Conservation (phyloP, 37 sponge, comb jelly and placozoan genomes). For the Theonella swinhoei region DNA sequence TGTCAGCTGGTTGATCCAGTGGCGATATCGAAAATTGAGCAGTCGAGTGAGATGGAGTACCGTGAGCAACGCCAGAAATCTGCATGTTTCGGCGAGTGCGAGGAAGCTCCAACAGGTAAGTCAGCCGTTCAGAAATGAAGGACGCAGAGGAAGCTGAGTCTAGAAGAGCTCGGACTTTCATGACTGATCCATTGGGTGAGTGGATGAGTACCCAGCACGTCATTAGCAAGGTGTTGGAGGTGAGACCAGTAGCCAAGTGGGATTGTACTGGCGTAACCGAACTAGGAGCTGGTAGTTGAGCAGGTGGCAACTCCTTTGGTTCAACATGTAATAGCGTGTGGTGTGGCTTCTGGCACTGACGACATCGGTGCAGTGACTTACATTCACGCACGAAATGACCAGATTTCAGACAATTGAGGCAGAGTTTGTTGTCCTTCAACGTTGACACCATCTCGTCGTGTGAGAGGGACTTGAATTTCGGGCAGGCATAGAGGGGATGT, state of each 20-base stretch:
- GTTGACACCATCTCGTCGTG: conserved; percentile 16
- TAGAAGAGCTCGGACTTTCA: conserved; percentile 39
- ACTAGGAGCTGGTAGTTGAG: too few relatives aligned
- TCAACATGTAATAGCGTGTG: too few relatives aligned
- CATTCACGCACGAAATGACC: conserved; percentile 39
- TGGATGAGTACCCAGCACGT: conserved; percentile 16
- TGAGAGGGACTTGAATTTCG: conserved; percentile 35
- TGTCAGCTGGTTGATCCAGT: neutral
- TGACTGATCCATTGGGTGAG: conserved; percentile 7
- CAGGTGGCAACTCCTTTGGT: too few relatives aligned
- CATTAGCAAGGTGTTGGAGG: conserved; percentile 31
- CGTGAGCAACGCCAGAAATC: conserved; percentile 58
- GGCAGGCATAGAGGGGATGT: conserved; percentile 33
- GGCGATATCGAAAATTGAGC: neutral
- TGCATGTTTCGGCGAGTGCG: too few relatives aligned
- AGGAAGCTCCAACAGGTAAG: too few relatives aligned
- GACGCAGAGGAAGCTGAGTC: too few relatives aligned
- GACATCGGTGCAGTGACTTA: conserved; percentile 32
- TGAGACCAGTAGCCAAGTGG: neutral
- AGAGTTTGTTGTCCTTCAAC: conserved; percentile 10
- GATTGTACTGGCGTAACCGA: neutral
- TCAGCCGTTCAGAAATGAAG: too few relatives aligned
- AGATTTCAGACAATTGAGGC: conserved; percentile 34
- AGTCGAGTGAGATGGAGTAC: too few relatives aligned
- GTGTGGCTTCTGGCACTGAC: too few relatives aligned